phyloP scores from a whole-genome alignment of 2,113 vertebrate species.

The Rhinogobius similis region DNA sequence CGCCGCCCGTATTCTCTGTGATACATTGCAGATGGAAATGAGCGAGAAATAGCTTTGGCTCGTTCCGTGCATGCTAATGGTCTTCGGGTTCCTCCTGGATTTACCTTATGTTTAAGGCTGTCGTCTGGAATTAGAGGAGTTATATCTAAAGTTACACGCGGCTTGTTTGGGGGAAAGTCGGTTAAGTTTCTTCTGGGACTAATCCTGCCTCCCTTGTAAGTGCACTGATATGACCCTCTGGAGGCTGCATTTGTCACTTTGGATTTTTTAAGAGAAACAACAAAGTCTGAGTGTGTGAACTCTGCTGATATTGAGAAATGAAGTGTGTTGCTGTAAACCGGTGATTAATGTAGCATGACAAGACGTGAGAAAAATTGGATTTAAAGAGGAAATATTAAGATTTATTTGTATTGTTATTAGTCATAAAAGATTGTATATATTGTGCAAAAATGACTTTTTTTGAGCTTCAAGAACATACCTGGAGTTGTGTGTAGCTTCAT shows the following conservation, averaged over 20 bases:
- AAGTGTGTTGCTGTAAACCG: no score
- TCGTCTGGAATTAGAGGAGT: conserved; percentile 18
- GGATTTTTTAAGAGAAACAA: conserved; percentile 4
- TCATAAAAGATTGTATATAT: no score
- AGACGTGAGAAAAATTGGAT: neutral
- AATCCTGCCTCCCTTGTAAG: conserved; percentile 18
- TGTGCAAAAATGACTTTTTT: no score
- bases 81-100: neutral
- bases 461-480: no score
- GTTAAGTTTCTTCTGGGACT: conserved; percentile 8
- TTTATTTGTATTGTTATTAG: no score
- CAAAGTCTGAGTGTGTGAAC: neutral
- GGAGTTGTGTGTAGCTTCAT: no score
- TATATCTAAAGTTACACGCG: conserved; percentile 2
- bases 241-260: conserved; percentile 25
- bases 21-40: conserved; percentile 14
- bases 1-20: neutral
- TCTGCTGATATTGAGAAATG: conserved; percentile 2
- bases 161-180: conserved; percentile 3
- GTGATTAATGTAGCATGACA: no score
- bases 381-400: no score
- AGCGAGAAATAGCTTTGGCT: conserved; percentile 6
- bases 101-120: conserved; percentile 22
- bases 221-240: conserved; percentile 25
- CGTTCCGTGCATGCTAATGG: conserved; percentile 29